Evolutionary conservation across 2,888 invertebrate species (phyloP), one percentile per base, ranked within the genome.

Genomic region (Dermolepida albohirtum): DNA sequence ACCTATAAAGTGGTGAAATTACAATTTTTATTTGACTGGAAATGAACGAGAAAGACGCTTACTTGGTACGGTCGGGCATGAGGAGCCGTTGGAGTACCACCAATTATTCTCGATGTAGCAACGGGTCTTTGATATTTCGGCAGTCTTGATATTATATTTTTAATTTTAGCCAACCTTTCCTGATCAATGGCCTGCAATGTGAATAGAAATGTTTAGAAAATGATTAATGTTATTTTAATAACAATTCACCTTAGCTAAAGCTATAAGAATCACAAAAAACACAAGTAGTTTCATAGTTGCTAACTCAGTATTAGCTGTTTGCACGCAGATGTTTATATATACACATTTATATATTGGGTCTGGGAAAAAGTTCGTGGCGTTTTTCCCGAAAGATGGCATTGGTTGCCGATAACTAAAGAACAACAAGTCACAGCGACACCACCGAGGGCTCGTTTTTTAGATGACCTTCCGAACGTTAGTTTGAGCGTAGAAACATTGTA

Each of bases 151-250:
- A 34, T 5, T 5, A 34, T 34, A 34, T 2, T 6, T 34, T 6
- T 34, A 34, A 34, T 34, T 7, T 34, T 34, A 34, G 34, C 34
- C 6, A 5, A 1, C 34, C 6, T 34, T 6, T 34, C 34, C 10
- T 34, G 5, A 34, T 34, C 34, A 10, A 1, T 34, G 34, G 34
- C 10, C 34, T 51, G n/a, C 2, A 12, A 7, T 12, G 7, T n/a
- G 12, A 16, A 22, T 16, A 50, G 17, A 50, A 16, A 50, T 16
- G 83, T 11, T 29, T 5, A 22, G 50, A n/a, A n/a, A 16, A n/a
- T 50, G 11, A 27, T 6, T 50, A n/a, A 22, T 8, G 1, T 27
- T 17, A 22, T 51, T 16, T 51, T n/a, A 17, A 11, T 10, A 8
- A 27, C 12, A 17, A 49, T 1, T 49, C 22, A 51, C 51, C 51